Evolutionary conservation across 1,140 invertebrate species (phyloP).

Genomic region (Megalonaias nervosa): DNA sequence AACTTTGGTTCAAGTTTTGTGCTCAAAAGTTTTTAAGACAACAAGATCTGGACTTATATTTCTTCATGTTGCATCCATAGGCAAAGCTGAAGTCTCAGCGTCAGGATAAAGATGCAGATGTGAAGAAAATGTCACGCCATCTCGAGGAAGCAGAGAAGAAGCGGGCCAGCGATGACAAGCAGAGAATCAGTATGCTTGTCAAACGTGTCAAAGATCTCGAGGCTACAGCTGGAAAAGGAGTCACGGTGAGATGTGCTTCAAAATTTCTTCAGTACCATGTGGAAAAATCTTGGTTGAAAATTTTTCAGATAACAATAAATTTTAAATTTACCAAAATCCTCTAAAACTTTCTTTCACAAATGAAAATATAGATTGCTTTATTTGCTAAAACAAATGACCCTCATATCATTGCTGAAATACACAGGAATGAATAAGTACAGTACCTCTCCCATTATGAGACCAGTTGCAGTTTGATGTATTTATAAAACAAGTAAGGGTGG

Average conservation of each 20-base stretch:
- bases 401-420: too few relatives aligned
- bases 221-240: slow-evolving; percentile 29
- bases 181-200: slow-evolving; percentile 41
- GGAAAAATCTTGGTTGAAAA: too few relatives aligned
- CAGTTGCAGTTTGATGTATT: too few relatives aligned
- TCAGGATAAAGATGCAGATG: slow-evolving; percentile 57
- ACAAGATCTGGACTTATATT: background rate
- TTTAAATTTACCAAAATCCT: too few relatives aligned
- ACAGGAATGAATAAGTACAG: too few relatives aligned
- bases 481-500: too few relatives aligned
- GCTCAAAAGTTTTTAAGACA: background rate
- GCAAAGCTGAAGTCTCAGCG: slow-evolving; percentile 45
- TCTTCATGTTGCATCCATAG: slow-evolving; percentile 25
- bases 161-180: slow-evolving; percentile 53
- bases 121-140: slow-evolving; percentile 52
- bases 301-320: too few relatives aligned
- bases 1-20: background rate
- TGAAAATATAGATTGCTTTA: too few relatives aligned
- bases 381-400: too few relatives aligned
- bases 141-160: slow-evolving; percentile 60
- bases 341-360: too few relatives aligned
- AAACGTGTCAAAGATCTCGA: slow-evolving; percentile 53
- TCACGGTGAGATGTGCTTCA: slow-evolving; percentile 4
- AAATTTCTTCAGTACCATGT: too few relatives aligned
- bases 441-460: too few relatives aligned